These are phyloP conservation scores for Conops quadrifasciatus DNA, from an alignment of 2,888 invertebrate species.

Conservation along the genomic window DNA sequence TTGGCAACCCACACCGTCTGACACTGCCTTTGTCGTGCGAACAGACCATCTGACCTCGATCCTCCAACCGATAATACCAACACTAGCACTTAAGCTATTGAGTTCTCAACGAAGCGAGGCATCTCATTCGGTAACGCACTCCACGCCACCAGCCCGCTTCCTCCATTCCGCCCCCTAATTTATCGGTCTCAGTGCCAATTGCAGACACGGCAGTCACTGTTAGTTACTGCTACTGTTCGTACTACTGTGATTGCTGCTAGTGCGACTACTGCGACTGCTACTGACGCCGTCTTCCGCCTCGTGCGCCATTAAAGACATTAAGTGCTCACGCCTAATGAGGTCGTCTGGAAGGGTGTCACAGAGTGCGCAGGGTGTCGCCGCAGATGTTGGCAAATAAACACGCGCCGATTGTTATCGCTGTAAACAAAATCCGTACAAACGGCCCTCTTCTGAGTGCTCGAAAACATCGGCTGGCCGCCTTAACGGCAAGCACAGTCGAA, in stretches of 20 bases:
- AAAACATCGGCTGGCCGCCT: neutral
- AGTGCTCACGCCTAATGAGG: too few species aligned
- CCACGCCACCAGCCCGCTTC: neutral
- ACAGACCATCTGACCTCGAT: neutral
- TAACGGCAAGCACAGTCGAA: conserved; percentile 3
- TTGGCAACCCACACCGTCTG: neutral
- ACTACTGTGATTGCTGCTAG: too few species aligned
- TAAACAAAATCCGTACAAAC: conserved; percentile 14
- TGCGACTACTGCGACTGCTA: neutral
- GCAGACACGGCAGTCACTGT: too few species aligned
- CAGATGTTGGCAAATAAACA: neutral
- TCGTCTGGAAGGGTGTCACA: neutral
- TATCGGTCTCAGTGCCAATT: too few species aligned
- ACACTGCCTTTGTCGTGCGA: neutral
- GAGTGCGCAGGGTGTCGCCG: neutral
- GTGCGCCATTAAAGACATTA: neutral
- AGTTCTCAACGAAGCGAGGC: too few species aligned
- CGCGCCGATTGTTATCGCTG: conserved; percentile 1
- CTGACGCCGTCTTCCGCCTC: neutral
- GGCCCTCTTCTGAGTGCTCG: neutral
- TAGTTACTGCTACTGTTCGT: too few species aligned
- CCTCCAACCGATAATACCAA: neutral
- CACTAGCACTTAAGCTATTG: neutral
- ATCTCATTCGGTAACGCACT: neutral
- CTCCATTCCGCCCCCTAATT: neutral